Percentiles rank a stretch among this genome's conserved stretches.
These are phyloP conservation scores for Actinia equina DNA, from an alignment of 64 coral and sea anemone genomes.

Conservation along the genomic window DNA sequence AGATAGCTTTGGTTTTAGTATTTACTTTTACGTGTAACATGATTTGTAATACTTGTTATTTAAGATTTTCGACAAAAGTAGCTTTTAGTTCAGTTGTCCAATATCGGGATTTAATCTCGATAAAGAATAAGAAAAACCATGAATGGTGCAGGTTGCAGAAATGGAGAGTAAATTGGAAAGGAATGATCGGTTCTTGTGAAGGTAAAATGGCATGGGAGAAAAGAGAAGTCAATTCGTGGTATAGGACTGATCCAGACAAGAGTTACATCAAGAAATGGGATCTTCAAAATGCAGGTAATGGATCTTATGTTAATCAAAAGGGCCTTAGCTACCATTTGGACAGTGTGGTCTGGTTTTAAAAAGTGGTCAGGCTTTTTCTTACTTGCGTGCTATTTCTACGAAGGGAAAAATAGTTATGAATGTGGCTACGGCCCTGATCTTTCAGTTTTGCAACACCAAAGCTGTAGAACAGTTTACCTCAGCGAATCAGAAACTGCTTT, in stretches of 20 bases:
- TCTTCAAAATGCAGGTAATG: conserved; percentile 51
- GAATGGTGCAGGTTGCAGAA: conserved; percentile 72
- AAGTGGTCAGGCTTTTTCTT: no score
- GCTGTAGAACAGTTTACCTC: no score
- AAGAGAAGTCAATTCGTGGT: conserved; percentile 42
- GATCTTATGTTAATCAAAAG: neutral
- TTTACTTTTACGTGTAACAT: neutral
- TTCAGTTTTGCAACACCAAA: no score
- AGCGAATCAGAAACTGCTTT: no score
- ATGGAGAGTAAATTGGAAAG: conserved; percentile 74
- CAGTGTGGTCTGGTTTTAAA: no score
- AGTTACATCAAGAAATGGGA: conserved; percentile 64
- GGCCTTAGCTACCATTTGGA: no score
- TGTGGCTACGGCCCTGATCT: no score
- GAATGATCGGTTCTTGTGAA: conserved; percentile 42
- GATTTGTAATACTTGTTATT: neutral
- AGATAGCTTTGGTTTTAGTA: neutral
- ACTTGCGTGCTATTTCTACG: no score
- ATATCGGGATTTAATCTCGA: neutral
- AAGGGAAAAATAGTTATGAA: no score
- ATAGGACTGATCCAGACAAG: conserved; percentile 44
- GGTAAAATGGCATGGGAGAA: conserved; percentile 48
- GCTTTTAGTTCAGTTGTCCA: neutral
- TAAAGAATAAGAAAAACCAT: neutral
- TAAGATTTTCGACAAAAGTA: neutral